Evolutionary conservation across 1,140 invertebrate genomes (phyloP), one percentile per base, ranked within the genome.

Genomic region (Ridgeia piscesae): DNA sequence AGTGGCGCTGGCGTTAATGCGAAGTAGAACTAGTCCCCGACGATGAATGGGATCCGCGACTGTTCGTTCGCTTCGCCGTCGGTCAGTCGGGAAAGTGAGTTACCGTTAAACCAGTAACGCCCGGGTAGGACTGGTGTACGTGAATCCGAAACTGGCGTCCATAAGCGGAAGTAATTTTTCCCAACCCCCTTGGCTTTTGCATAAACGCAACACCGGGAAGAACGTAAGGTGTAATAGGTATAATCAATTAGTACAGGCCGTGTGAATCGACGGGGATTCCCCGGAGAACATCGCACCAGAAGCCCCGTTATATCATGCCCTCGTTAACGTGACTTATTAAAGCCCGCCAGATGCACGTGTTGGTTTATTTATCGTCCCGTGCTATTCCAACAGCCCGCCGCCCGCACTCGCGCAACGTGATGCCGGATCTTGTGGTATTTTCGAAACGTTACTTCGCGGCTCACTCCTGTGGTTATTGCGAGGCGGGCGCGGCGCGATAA

Each of bases 291-390:
- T 77, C 17, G 27, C 58, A 77, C 58, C 58, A 77, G 17, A 77
- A 77, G 58, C 27, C n/a, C 58, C 27, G 58, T 77, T 77, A 77
- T 77, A 77, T 21, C 58, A 77, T 21, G 58, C 58, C 27, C 58
- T 77, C 58, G 58, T 77, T 77, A 77, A 77, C 58, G 58, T 77
- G 58, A 77, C 58, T 77, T 77, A 77, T 77, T 77, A 77, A 77
- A 77, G 27, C 58, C 58, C 58, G 58, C 17, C 58, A 77, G 6
- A 77, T 77, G 58, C 58, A 77, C 2, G 58, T 17, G 17, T 77
- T 77, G 58, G 58, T 77, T 77, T 77, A 77, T 77, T 77, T 77
- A 77, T 77, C 27, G 58, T 27, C 58, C 27, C 11, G 58, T 77
- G 58, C 27, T 77, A 77, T 77, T 77, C 58, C 58, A 77, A 77